Evolutionary conservation across 2,888 invertebrate genomes (phyloP).

Genomic region (Drosophila gaucha): DNA sequence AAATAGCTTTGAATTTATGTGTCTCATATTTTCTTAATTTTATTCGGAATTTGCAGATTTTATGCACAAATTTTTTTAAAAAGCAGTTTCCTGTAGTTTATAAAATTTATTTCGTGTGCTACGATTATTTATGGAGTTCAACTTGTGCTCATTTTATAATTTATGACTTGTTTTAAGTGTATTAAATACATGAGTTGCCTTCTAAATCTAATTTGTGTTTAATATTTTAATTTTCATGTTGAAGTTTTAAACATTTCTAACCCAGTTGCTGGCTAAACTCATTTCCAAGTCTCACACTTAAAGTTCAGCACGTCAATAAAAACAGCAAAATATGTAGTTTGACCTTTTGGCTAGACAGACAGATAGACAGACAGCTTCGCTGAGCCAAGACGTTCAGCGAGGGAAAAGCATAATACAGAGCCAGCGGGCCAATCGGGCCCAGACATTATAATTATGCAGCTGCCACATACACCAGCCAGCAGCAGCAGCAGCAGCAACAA

Average conservation of each 20-base stretch:
- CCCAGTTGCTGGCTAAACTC: conserved; percentile 46
- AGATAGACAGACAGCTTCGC: conserved; percentile 13
- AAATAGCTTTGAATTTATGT: conserved; percentile 22
- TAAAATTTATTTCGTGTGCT: not conserved
- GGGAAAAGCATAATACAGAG: conserved; percentile 32
- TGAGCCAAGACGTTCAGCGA: conserved; percentile 31
- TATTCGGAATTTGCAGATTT: conserved; percentile 5
- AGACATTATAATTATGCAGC: conserved; percentile 79
- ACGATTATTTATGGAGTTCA: conserved; percentile 4
- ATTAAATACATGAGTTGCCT: not conserved
- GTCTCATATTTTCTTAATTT: conserved; percentile 13
- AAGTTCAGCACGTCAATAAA: conserved; percentile 70
- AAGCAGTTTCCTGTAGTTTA: conserved; percentile 8
- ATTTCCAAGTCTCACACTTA: conserved; percentile 58
- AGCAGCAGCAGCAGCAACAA: not conserved
- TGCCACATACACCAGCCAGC: conserved; percentile 64
- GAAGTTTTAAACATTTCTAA: conserved; percentile 8
- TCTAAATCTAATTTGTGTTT: conserved; percentile 11
- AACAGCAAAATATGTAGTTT: conserved; percentile 71
- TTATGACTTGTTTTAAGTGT: conserved; percentile 9
- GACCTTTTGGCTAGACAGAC: conserved; percentile 72
- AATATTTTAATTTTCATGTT: not conserved
- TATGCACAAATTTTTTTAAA: conserved; percentile 19
- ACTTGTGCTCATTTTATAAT: conserved; percentile 8
- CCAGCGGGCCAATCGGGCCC: conserved; percentile 66